Evolutionary conservation across 2,888 invertebrate species (phyloP).

Genomic region (Ochlodes sylvanus): DNA sequence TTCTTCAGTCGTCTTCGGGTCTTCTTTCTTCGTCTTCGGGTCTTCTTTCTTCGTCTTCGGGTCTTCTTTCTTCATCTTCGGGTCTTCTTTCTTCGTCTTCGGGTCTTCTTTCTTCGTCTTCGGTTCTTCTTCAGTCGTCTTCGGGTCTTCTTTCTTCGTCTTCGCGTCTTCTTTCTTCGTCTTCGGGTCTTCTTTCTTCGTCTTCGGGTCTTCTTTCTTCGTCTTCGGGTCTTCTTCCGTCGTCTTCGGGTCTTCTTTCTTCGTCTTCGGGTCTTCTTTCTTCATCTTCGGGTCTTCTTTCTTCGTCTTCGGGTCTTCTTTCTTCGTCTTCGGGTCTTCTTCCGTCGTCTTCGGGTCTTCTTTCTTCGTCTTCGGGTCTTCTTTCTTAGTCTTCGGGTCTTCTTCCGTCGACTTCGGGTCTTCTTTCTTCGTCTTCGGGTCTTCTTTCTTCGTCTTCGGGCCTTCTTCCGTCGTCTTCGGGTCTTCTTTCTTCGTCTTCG

Average conservation of each 20-base stretch:
- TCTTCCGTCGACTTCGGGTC: not conserved
- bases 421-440: conserved; percentile 26
- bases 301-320: conserved; percentile 29
- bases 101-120: conserved; percentile 31
- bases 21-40: conserved; percentile 13
- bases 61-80: conserved; percentile 17
- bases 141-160: too few species aligned
- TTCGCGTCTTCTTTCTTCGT: conserved; percentile 9
- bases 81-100: conserved; percentile 38
- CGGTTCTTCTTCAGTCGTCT: too few species aligned
- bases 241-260: conserved; percentile 33
- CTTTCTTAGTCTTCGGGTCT: too few species aligned
- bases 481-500: too few species aligned
- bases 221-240: conserved; percentile 13
- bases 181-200: conserved; percentile 38
- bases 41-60: conserved; percentile 29
- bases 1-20: conserved; percentile 16
- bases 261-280: conserved; percentile 1
- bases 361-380: too few species aligned
- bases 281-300: conserved; percentile 10
- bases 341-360: too few species aligned
- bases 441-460: too few species aligned
- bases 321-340: conserved; percentile 32
- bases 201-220: conserved; percentile 28
- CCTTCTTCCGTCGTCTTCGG: too few species aligned